These are phyloP conservation scores for Dipodomys merriami DNA, from an alignment of 2,113 vertebrate species.

Conservation along the genomic window DNA sequence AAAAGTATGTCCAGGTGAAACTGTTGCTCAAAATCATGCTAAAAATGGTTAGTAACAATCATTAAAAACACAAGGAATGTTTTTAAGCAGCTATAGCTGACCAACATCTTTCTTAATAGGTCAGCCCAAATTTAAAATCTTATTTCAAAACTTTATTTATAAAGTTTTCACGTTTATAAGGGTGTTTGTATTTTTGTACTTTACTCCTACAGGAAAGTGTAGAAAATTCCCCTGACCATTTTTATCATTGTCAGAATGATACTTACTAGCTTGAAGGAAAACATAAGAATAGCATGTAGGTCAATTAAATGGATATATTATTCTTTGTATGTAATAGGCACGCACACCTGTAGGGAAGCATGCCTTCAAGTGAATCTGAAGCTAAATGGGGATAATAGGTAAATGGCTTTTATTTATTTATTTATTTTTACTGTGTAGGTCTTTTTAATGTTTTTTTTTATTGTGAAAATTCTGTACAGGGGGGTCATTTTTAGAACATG, in stretches of 20 bases:
- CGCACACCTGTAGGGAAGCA: not conserved
- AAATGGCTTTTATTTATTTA: not conserved
- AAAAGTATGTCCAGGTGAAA: not conserved
- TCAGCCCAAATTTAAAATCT: not conserved
- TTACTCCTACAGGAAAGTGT: not conserved
- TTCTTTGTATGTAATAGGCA: not conserved
- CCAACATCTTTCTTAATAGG: not conserved
- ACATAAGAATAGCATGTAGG: conserved; percentile 8
- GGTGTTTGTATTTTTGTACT: not conserved
- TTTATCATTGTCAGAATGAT: conserved; percentile 50
- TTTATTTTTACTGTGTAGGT: too few relatives aligned
- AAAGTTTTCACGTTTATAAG: not conserved
- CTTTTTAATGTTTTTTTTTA: too few relatives aligned
- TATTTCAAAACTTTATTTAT: not conserved
- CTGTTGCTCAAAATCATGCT: too few relatives aligned
- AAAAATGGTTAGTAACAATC: not conserved
- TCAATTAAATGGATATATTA: conserved; percentile 14
- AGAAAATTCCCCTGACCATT: conserved; percentile 48
- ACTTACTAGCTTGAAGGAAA: conserved; percentile 64
- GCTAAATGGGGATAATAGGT: not conserved
- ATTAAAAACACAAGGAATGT: not conserved
- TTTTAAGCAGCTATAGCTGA: not conserved
- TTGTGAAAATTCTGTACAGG: too few relatives aligned
- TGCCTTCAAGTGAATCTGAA: not conserved
- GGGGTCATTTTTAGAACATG: not conserved